Conservation (phyloP, 2,797 vertebrate species). For the Clarias laeviceps region DNA sequence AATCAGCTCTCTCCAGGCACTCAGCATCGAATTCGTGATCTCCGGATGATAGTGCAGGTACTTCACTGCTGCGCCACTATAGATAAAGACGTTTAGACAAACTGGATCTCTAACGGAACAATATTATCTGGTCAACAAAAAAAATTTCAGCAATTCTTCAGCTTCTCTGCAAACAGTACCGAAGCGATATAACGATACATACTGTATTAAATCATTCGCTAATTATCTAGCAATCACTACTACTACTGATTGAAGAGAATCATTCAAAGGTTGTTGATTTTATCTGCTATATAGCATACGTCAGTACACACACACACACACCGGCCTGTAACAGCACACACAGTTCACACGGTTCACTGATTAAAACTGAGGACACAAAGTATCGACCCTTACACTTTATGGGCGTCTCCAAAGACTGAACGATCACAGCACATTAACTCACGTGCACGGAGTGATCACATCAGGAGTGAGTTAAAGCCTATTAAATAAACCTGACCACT, state of each 20-base stretch:
- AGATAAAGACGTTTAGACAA: no score
- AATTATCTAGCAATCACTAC: neutral
- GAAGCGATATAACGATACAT: no score
- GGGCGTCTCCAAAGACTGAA: neutral
- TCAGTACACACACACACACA: neutral
- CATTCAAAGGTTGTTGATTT: neutral
- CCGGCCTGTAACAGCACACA: neutral
- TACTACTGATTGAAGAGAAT: neutral
- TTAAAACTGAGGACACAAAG: neutral
- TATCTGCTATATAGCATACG: neutral
- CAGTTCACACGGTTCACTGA: neutral
- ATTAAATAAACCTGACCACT: conserved; percentile 47
- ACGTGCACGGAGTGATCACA: conserved; percentile 45
- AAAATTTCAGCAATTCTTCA: no score
- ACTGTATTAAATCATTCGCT: no score
- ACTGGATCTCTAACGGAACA: no score
- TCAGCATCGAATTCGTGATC: no score
- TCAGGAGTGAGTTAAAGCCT: conserved; percentile 46
- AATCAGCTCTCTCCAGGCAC: no score
- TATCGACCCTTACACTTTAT: neutral
- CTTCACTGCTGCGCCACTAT: no score
- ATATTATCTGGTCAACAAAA: no score
- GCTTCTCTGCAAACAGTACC: no score
- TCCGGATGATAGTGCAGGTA: no score
- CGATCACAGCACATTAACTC: conserved; percentile 24